Evolutionary conservation across 2,888 invertebrate species (phyloP).

Genomic region (Pseudanteris insignis): DNA sequence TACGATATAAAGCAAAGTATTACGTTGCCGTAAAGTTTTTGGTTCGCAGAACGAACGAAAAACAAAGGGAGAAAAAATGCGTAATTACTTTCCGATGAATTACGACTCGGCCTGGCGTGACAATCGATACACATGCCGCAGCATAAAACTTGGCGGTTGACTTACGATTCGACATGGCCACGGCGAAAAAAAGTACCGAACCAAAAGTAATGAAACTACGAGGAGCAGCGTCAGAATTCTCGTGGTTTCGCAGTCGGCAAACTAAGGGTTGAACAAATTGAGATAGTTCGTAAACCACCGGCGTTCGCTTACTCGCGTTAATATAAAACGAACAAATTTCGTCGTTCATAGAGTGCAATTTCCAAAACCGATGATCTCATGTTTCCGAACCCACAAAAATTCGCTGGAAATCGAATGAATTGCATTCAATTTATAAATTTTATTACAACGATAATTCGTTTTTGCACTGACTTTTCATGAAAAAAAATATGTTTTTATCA

Average conservation of each 20-base stretch:
- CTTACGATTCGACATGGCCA: slow-evolving; percentile 11
- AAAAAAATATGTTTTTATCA: neutral
- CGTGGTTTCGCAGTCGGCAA: slow-evolving; percentile 60
- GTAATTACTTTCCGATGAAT: slow-evolving; percentile 20
- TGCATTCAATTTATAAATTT: too few species aligned
- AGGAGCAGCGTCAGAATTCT: too few species aligned
- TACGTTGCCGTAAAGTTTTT: too few species aligned
- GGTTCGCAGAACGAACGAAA: neutral
- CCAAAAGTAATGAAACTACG: too few species aligned
- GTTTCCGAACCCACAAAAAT: neutral
- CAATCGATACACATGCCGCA: slow-evolving; percentile 11
- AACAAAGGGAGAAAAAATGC: neutral
- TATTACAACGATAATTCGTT: too few species aligned
- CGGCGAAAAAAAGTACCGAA: too few species aligned
- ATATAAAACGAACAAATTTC: slow-evolving; percentile 28
- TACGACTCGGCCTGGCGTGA: slow-evolving; percentile 7
- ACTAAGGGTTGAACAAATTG: slow-evolving; percentile 61
- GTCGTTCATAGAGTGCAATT: slow-evolving; percentile 34
- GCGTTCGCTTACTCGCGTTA: slow-evolving; percentile 55
- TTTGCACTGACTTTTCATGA: too few species aligned
- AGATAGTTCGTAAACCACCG: slow-evolving; percentile 65
- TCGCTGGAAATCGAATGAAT: too few species aligned
- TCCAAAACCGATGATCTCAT: slow-evolving; percentile 20
- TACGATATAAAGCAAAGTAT: slow-evolving; percentile 9
- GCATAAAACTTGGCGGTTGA: neutral